Evolutionary conservation across 2,888 invertebrate genomes (phyloP).

Genomic region (Carpatolechia fugitivella): DNA sequence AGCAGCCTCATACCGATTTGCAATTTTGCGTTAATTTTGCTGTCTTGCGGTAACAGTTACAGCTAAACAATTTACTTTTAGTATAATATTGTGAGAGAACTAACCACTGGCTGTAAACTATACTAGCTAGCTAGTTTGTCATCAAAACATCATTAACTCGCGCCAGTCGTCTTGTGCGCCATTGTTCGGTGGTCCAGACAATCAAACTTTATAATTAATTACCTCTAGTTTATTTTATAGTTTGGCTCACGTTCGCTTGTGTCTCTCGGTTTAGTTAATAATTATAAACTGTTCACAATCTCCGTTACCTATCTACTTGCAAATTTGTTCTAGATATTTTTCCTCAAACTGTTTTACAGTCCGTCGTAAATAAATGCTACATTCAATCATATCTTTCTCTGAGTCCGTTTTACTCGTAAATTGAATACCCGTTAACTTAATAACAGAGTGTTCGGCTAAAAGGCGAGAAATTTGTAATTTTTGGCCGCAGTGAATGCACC

Average conservation of each 20-base stretch:
- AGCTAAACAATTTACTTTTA: neutral
- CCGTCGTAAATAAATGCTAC: constrained; percentile 4
- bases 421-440: constrained; percentile 62
- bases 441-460: constrained; percentile 53
- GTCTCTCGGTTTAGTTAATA: too few species aligned
- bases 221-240: too few species aligned
- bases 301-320: neutral
- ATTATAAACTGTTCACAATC: too few species aligned
- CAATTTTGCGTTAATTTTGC: neutral
- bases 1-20: neutral
- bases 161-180: neutral
- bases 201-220: too few species aligned
- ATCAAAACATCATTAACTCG: neutral
- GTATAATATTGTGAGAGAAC: too few species aligned
- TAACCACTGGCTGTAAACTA: neutral
- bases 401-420: constrained; percentile 27
- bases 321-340: constrained; percentile 4
- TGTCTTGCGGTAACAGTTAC: neutral
- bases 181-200: neutral
- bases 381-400: constrained; percentile 8
- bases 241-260: too few species aligned
- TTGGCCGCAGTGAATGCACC: constrained; percentile 43
- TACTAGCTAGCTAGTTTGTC: neutral
- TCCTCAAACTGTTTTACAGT: neutral
- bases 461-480: constrained; percentile 69